These are phyloP conservation scores for Penaeus japonicus DNA, from an alignment of 1,140 invertebrate genomes.

Conservation along the genomic window DNA sequence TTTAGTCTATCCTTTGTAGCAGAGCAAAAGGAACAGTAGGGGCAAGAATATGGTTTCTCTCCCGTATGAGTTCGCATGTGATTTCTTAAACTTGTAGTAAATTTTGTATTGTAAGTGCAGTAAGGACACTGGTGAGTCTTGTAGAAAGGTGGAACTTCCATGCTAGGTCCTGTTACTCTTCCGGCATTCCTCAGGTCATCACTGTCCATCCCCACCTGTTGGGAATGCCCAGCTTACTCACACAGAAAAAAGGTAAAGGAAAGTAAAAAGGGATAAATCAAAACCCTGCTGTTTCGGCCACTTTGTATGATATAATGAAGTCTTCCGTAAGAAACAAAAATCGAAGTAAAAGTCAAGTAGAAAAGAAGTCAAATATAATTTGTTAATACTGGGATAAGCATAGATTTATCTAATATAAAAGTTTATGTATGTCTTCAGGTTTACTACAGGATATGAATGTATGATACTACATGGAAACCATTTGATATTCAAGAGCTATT, in stretches of 20 bases:
- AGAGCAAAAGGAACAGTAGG: conserved; percentile 35
- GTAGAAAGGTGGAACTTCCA: neutral
- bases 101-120: conserved; percentile 36
- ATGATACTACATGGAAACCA: too few relatives aligned
- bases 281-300: neutral
- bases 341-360: too few relatives aligned
- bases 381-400: too few relatives aligned
- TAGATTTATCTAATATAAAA: too few relatives aligned
- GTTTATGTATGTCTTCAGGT: too few relatives aligned
- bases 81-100: conserved; percentile 24
- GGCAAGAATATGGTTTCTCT: conserved; percentile 35
- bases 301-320: too few relatives aligned
- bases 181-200: conserved; percentile 21
- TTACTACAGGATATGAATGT: too few relatives aligned
- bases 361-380: too few relatives aligned
- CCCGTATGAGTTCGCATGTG: conserved; percentile 38
- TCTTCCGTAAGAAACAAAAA: too few relatives aligned
- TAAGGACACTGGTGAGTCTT: conserved; percentile 34
- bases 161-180: neutral
- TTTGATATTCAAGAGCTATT: too few relatives aligned
- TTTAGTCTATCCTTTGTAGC: conserved; percentile 26
- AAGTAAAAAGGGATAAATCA: neutral
- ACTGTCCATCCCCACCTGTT: conserved; percentile 42
- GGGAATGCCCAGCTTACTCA: conserved; percentile 40
- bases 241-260: neutral